Conservation (phyloP, 2,797 vertebrate genomes). For the Muraenolepis orangiensis region DNA sequence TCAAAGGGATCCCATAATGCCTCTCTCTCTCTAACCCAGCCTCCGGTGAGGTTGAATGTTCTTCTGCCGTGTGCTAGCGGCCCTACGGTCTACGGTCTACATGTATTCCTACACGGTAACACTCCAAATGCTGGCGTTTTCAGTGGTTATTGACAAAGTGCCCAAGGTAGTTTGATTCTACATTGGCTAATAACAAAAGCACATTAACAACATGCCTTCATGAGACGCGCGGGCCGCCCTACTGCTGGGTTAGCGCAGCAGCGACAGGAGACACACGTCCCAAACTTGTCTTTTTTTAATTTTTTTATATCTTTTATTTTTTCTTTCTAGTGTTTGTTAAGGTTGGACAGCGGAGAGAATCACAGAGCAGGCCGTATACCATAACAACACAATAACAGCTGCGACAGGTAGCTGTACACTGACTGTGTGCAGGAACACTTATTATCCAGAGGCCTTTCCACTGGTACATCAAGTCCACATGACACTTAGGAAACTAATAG, state of each 20-base stretch:
- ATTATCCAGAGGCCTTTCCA: conserved; percentile 56
- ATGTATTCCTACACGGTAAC: conserved; percentile 36
- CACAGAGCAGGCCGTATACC: conserved; percentile 46
- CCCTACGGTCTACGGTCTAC: conserved; percentile 39
- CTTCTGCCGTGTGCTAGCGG: conserved; percentile 35
- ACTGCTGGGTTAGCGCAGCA: too few relatives aligned
- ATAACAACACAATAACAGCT: conserved; percentile 62
- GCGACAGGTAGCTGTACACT: conserved; percentile 56
- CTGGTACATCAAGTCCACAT: conserved; percentile 63
- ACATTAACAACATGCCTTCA: conserved; percentile 65
- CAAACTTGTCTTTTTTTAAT: background rate
- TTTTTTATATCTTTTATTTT: conserved; percentile 5
- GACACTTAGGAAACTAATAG: conserved; percentile 60
- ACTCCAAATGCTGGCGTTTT: conserved; percentile 69
- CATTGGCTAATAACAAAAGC: conserved; percentile 62
- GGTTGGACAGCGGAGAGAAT: conserved; percentile 42
- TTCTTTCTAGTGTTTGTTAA: conserved; percentile 41
- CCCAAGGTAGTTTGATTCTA: conserved; percentile 70
- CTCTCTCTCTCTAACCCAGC: conserved; percentile 21
- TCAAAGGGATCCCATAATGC: conserved; percentile 42
- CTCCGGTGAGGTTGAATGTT: conserved; percentile 20
- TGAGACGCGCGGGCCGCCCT: too few relatives aligned
- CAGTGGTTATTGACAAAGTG: conserved; percentile 67
- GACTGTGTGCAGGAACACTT: conserved; percentile 65
- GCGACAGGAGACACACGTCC: conserved; percentile 9